Base-by-base conservation (phyloP, 2,888 invertebrate genomes). In the Orthonevra nobilis region DNA sequence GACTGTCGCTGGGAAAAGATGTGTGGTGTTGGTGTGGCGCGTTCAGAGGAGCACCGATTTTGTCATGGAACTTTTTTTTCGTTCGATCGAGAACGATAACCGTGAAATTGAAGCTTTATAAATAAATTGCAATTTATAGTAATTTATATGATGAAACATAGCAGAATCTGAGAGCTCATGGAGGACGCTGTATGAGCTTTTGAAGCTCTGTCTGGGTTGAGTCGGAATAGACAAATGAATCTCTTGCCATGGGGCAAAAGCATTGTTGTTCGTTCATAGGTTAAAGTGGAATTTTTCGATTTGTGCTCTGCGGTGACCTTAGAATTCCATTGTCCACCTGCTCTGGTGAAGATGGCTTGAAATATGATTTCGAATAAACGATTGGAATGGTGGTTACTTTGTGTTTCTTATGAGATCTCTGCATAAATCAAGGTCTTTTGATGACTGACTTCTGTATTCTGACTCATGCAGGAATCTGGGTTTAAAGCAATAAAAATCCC, bases 131-230 rank as follows among this genome's bases (percentile, higher is more conserved):
- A 79, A 68, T 73, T 79, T 79, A 63, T 68, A 73, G 42, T 50
- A 56, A 73, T 68, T 79, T 73, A n/a, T n/a, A 68, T 79, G 79
- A 79, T 68, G 79, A 79, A 79, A 79, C 73, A 50, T 73, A 40
- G 56, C 38, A 42, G 66, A 66, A 56, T 61, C 56, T 64, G 70
- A 52, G 58, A 54, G 72, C 20, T 66, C 64, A 66, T 69, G 75
- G 69, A n/a, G n/a, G n/a, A n/a, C n/a, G n/a, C 69, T 58, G 77
- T 40, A 23, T 46, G 58, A 63, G 72, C 46, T 54, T 72, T 54
- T 23, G 61, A 36, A 23, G 34, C 58, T 36, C 1, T 19, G 26
- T 38, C n/a, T n/a, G 44, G 44, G 4, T 10, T 34, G 20, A 3
- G 28, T 32, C 14, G 30, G 28, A 23, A 5, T 36, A 38, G 38